These are phyloP conservation scores for Lindbergichthys nudifrons DNA, from an alignment of 2,797 vertebrate genomes.

Conservation along the genomic window DNA sequence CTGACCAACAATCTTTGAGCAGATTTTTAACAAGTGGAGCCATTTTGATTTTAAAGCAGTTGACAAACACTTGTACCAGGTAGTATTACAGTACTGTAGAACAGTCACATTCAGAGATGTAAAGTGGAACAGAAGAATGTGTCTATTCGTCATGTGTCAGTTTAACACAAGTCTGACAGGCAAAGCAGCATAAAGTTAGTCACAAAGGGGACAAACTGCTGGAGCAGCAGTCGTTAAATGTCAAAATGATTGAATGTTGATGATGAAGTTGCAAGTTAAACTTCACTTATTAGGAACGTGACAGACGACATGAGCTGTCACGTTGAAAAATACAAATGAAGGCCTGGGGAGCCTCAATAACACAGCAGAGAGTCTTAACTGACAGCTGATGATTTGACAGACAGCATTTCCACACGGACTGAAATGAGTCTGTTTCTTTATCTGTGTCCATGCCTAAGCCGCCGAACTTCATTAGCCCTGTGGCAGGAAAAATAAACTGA, in stretches of 20 bases:
- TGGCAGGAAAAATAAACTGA: neutral
- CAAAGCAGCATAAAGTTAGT: neutral
- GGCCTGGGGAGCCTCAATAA: neutral
- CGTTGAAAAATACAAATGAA: neutral
- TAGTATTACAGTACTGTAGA: no score
- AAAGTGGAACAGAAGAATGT: no score
- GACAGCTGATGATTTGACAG: neutral
- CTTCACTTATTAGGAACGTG: neutral
- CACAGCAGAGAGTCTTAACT: neutral
- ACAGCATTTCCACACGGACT: neutral
- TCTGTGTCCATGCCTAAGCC: conserved; percentile 1
- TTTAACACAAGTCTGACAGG: neutral
- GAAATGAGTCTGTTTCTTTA: conserved; percentile 21
- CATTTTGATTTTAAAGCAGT: no score
- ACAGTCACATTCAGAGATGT: no score
- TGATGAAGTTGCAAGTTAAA: neutral
- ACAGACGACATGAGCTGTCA: neutral
- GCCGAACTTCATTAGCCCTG: conserved; percentile 19
- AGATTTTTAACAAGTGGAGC: no score
- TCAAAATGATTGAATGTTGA: neutral
- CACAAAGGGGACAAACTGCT: neutral
- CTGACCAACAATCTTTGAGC: no score
- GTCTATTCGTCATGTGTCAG: no score
- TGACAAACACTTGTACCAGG: no score
- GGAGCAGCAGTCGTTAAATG: neutral